Conservation (phyloP, 35 echinoderm and acorn worm genomes). For the Apostichopus californicus region DNA sequence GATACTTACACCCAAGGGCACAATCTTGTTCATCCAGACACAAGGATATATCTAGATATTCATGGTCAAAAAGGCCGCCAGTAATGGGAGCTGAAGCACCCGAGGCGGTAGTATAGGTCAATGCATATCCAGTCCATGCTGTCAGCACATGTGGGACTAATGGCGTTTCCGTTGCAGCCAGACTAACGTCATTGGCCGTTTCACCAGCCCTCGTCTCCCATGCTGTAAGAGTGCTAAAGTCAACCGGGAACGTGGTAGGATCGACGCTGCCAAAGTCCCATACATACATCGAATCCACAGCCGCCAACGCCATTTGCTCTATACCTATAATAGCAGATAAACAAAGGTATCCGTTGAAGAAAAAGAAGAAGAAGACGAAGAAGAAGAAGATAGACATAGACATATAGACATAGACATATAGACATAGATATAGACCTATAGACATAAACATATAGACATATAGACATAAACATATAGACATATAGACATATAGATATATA, state of each 20-base stretch:
- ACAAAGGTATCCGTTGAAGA: too few relatives aligned
- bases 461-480: too few relatives aligned
- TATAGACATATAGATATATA: too few relatives aligned
- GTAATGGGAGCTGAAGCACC: neutral
- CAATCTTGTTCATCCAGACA: neutral
- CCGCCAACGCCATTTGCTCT: neutral
- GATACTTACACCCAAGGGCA: neutral
- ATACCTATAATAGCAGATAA: too few relatives aligned
- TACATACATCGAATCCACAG: neutral
- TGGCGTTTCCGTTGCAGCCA: neutral
- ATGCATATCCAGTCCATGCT: neutral
- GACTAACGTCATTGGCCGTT: neutral
- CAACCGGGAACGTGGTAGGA: neutral
- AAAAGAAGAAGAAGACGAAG: too few relatives aligned
- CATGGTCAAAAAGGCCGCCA: neutral
- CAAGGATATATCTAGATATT: neutral
- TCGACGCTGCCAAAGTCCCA: neutral
- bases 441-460: too few relatives aligned
- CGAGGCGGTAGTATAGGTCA: neutral
- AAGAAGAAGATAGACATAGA: too few relatives aligned
- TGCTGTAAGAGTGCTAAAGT: neutral
- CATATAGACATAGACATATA: too few relatives aligned
- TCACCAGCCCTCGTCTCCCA: neutral
- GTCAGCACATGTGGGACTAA: neutral
- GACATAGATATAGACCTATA: too few relatives aligned